Percentiles rank a stretch among this genome's conserved stretches.
Evolutionary conservation across 2,113 vertebrate genomes (phyloP).

Genomic region (Stigmatopora argus): DNA sequence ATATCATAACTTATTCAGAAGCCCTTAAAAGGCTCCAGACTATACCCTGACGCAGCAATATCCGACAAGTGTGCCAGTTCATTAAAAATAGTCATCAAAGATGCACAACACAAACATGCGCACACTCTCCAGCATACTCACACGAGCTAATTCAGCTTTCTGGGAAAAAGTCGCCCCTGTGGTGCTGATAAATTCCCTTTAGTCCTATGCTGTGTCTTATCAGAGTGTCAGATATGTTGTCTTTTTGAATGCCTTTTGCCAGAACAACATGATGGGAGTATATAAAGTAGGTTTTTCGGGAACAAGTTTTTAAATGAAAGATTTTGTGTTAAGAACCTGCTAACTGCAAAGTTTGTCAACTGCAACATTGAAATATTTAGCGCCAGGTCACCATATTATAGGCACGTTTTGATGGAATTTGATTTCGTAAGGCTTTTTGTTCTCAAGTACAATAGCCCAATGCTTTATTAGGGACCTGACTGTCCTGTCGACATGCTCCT

Average conservation of each 20-base stretch:
- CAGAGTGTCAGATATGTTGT: constrained; percentile 3
- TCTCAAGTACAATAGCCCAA: constrained; percentile 41
- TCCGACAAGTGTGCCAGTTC: constrained; percentile 70
- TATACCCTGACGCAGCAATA: constrained; percentile 65
- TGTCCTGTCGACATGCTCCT: constrained; percentile 53
- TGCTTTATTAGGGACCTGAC: constrained; percentile 60
- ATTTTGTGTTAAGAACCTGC: constrained; percentile 18
- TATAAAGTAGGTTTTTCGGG: constrained; percentile 5
- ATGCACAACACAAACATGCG: constrained; percentile 50
- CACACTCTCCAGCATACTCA: constrained; percentile 12
- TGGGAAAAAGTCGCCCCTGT: constrained; percentile 23
- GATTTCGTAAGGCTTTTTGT: too few relatives aligned
- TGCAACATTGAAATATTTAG: constrained; percentile 46
- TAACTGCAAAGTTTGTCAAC: constrained; percentile 45
- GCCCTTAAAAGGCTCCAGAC: constrained; percentile 61
- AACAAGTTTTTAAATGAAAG: constrained; percentile 1
- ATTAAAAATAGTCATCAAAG: constrained; percentile 77
- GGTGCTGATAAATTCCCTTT: constrained; percentile 44
- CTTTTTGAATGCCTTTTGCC: constrained; percentile 21
- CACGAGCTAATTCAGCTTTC: constrained; percentile 44
- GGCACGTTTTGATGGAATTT: constrained; percentile 57
- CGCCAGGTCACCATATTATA: constrained; percentile 58
- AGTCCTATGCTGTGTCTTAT: constrained; percentile 23
- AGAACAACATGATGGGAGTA: constrained; percentile 7
- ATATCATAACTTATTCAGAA: constrained; percentile 72